Percentiles rank a stretch among this genome's conserved stretches.
phyloP scores from a whole-genome alignment of 2,888 invertebrate genomes.

The Cacoxenus indagator region DNA sequence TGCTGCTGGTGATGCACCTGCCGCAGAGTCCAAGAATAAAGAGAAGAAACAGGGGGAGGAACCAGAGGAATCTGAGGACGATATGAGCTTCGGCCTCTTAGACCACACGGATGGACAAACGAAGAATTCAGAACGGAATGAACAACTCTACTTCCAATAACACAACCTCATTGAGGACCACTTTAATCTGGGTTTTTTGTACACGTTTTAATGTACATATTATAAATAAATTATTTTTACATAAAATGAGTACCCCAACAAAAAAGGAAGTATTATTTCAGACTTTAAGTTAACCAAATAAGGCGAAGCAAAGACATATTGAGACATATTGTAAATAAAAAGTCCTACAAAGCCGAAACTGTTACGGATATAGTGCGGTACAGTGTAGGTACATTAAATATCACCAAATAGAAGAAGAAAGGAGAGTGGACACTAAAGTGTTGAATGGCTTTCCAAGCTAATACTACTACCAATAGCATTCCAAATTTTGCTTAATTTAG shows the following conservation, averaged over 20 bases:
- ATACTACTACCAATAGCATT: too few relatives aligned
- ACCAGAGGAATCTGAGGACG: conserved; percentile 85
- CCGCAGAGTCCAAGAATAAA: conserved; percentile 70
- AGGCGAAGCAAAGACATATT: too few relatives aligned
- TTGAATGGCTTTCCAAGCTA: too few relatives aligned
- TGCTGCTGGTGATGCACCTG: conserved; percentile 72
- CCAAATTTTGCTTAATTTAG: too few relatives aligned
- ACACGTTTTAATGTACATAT: conserved; percentile 71
- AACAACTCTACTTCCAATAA: conserved; percentile 34
- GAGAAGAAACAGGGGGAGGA: conserved; percentile 80
- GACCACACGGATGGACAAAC: conserved; percentile 65
- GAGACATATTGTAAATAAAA: too few relatives aligned
- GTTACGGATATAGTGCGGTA: too few relatives aligned
- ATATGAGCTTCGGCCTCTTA: conserved; percentile 86
- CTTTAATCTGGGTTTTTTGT: conserved; percentile 54
- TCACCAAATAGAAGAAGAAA: too few relatives aligned
- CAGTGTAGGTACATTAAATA: too few relatives aligned
- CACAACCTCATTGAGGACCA: conserved; percentile 39
- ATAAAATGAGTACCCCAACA: conserved; percentile 41
- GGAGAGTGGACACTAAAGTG: too few relatives aligned
- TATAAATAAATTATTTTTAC: conserved; percentile 59
- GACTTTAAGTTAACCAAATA: too few relatives aligned
- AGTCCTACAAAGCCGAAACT: too few relatives aligned
- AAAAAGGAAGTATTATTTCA: too few relatives aligned
- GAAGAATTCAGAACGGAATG: conserved; percentile 32